phyloP scores from a whole-genome alignment of 2,797 vertebrate species.

The Urophycis tenuis region DNA sequence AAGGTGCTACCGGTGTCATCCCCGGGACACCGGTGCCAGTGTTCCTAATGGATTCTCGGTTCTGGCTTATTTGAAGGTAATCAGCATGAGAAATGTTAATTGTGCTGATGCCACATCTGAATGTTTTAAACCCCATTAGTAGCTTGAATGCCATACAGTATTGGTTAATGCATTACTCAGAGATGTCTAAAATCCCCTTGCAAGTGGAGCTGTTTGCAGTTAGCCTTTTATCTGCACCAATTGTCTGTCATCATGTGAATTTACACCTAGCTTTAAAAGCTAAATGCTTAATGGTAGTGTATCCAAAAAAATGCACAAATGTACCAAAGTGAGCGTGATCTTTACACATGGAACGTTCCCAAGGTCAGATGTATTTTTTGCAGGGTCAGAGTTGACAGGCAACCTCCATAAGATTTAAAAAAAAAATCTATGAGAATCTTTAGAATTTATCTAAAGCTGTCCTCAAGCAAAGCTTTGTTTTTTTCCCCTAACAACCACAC shows the following conservation, averaged over 20 bases:
- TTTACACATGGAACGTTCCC: constrained; percentile 5
- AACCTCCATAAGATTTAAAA: neutral
- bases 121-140: constrained; percentile 46
- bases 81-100: constrained; percentile 18
- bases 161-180: constrained; percentile 37
- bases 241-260: constrained; percentile 28
- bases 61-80: constrained; percentile 10
- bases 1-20: neutral
- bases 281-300: neutral
- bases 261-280: neutral
- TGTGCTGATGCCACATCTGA: constrained; percentile 5
- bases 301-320: constrained; percentile 29
- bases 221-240: constrained; percentile 19
- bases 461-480: neutral
- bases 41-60: constrained; percentile 9
- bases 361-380: neutral
- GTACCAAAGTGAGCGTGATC: constrained; percentile 19
- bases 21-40: neutral
- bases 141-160: constrained; percentile 15
- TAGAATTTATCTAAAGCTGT: neutral
- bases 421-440: neutral
- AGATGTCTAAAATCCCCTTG: constrained; percentile 25
- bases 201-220: constrained; percentile 22
- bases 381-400: neutral
- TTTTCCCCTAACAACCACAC: neutral